Percentiles rank a stretch among this genome's conserved stretches.
phyloP scores from a whole-genome alignment of 2,888 invertebrate genomes.

The Epinotia bilunana region DNA sequence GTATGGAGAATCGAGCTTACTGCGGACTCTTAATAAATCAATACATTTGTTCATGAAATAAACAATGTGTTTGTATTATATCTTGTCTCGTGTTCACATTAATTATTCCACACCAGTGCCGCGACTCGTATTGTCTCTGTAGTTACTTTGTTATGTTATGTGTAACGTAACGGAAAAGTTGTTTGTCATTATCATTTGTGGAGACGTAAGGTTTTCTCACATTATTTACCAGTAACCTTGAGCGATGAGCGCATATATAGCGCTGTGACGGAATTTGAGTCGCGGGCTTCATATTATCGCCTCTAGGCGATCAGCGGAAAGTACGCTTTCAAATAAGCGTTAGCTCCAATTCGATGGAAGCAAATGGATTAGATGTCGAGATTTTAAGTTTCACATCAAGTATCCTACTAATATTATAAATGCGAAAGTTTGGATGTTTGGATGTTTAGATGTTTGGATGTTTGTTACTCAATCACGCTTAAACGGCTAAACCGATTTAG shows the following conservation, averaged over 20 bases:
- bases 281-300: constrained; percentile 10
- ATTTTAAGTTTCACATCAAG: not conserved
- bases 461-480: too few species aligned
- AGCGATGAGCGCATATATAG: constrained; percentile 37
- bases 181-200: constrained; percentile 32
- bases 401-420: too few species aligned
- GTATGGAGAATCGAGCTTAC: too few species aligned
- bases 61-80: constrained; percentile 7
- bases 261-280: constrained; percentile 10
- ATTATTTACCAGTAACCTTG: constrained; percentile 33
- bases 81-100: constrained; percentile 1
- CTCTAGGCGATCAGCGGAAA: constrained; percentile 12
- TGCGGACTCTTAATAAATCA: constrained; percentile 5
- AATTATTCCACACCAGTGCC: constrained; percentile 3
- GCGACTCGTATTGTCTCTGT: not conserved
- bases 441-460: too few species aligned
- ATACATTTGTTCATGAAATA: too few species aligned
- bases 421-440: too few species aligned
- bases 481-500: too few species aligned
- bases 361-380: not conserved
- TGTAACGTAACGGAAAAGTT: constrained; percentile 13
- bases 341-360: not conserved
- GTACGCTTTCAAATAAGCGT: not conserved
- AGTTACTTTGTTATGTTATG: constrained; percentile 14
- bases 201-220: constrained; percentile 31